Percentiles rank a stretch among this genome's conserved stretches.
Conservation (phyloP, 2,797 vertebrate species). For the Centroberyx gerrardi region DNA sequence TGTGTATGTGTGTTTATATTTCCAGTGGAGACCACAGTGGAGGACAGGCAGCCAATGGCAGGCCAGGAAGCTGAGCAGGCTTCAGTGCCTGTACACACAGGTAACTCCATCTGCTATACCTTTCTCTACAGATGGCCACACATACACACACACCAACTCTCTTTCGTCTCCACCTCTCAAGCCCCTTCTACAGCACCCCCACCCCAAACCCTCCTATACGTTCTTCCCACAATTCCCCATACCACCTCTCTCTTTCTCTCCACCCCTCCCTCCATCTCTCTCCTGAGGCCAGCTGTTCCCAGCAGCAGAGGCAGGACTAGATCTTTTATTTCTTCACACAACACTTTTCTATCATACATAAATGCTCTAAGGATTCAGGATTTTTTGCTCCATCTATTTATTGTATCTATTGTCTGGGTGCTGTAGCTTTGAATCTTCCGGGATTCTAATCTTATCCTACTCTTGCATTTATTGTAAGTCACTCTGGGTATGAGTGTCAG, state of each 20-base stretch:
- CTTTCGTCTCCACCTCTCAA: background rate
- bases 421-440: conserved; percentile 4
- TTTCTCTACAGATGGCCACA: background rate
- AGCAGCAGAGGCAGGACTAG: background rate
- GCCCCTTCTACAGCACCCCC: too few relatives aligned
- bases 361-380: too few relatives aligned
- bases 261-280: background rate
- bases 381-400: too few relatives aligned
- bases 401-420: background rate
- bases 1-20: conserved; percentile 57
- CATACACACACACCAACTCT: background rate
- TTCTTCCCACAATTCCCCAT: background rate
- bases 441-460: too few relatives aligned
- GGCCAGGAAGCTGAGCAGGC: conserved; percentile 82
- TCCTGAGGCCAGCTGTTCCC: background rate
- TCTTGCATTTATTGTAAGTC: background rate
- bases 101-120: conserved; percentile 65
- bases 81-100: conserved; percentile 81
- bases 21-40: conserved; percentile 81
- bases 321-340: too few relatives aligned
- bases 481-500: background rate
- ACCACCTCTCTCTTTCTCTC: conserved; percentile 4
- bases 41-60: conserved; percentile 76
- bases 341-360: too few relatives aligned
- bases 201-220: background rate